Evolutionary conservation across 2,113 vertebrate genomes (phyloP), one percentile per base, ranked within the genome.

Genomic region (Scomber scombrus): DNA sequence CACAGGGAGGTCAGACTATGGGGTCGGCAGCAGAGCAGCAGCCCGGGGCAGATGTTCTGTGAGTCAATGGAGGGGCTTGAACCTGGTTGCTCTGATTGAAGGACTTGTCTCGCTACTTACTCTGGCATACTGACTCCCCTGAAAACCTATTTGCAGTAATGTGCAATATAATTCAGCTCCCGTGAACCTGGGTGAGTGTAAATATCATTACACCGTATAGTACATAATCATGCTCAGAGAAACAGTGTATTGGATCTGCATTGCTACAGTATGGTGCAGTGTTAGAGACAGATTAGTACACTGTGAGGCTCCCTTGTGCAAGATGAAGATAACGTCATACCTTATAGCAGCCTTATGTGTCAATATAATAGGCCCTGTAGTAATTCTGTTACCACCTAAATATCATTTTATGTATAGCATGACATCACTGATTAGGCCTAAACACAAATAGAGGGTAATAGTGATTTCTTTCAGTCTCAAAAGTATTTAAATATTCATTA

Each of bases 101-200:
- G 31, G 54, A 46, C 71, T 81, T 65, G 21, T 77, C 63, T 81
- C 19, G 1, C 40, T 47, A 75, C 69, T 67, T 55, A 31, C 54
- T 62, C 50, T 19, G 11, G 55, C 34, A 10, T 65, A 45, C 29
- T n/a, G 55, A 62, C 49, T 78, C 45, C 64, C 43, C 40, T 66
- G 52, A 66, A 70, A 87, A 40, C 4, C 63, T 71, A 71, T 74
- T 74, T 77, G 52, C 40, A n/a, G 62, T 78, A 75, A 64, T 75
- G 79, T 69, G 21, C 52, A 62, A 57, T 73, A 66, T 79, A 75
- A 75, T 75, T 83, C 50, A 63, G 16, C 31, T 67, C 52, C 61
- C 34, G 73, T 34, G 56, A 78, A 70, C 65, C 52, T 54, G 18
- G 11, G 29, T 71, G 50, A 75, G 77, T 55, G 64, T 71, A 75